These are phyloP conservation scores for Ophiodon elongatus DNA, from an alignment of 2,113 vertebrate species.

Conservation along the genomic window DNA sequence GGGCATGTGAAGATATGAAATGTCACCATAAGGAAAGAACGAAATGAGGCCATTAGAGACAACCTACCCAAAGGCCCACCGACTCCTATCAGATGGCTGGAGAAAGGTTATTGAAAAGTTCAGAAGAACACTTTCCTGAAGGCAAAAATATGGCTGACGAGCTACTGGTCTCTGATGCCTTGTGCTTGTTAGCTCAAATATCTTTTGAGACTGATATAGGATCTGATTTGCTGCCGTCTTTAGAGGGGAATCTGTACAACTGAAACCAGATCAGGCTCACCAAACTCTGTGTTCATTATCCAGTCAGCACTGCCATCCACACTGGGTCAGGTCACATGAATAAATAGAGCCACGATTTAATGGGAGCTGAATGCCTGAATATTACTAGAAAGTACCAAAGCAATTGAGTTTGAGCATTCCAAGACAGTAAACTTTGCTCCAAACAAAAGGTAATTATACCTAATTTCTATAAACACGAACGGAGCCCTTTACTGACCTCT, in stretches of 20 bases:
- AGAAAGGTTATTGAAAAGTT: conserved; percentile 72
- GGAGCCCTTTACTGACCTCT: not conserved
- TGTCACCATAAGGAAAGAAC: conserved; percentile 52
- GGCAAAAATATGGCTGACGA: conserved; percentile 17
- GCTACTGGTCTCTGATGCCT: conserved; percentile 3
- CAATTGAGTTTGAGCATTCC: not conserved
- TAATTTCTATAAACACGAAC: not conserved
- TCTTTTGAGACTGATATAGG: conserved; percentile 4
- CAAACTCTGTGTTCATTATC: conserved; percentile 41
- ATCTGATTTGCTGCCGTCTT: conserved; percentile 7
- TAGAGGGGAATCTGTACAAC: not conserved
- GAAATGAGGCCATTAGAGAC: conserved; percentile 72
- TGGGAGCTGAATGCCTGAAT: not conserved
- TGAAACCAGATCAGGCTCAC: conserved; percentile 20
- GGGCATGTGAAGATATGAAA: conserved; percentile 60
- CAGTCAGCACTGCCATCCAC: conserved; percentile 22
- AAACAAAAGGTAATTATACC: not conserved
- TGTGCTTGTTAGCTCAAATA: conserved; percentile 44
- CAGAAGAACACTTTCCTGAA: conserved; percentile 37
- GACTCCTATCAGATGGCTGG: conserved; percentile 58
- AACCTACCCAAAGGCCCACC: conserved; percentile 49
- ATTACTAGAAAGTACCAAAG: not conserved
- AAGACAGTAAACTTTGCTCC: not conserved
- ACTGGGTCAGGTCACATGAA: conserved; percentile 29
- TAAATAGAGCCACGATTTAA: conserved; percentile 26